Evolutionary conservation across 2,113 vertebrate species (phyloP), one percentile per base, ranked within the genome.

Genomic region (Semnopithecus entellus): DNA sequence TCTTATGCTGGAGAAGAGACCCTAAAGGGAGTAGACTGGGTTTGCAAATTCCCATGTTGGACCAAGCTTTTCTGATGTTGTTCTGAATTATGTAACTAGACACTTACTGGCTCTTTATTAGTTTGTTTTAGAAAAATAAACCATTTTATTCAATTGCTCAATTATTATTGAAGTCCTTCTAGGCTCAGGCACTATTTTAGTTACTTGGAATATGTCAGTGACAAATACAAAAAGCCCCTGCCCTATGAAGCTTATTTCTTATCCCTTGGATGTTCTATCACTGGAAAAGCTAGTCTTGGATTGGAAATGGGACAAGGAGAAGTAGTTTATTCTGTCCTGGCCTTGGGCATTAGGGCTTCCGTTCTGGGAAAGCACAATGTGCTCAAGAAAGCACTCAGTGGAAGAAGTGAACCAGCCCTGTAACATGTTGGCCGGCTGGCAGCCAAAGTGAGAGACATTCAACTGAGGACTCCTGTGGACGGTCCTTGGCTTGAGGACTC

Each of bases 31-130:
- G 25, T 40, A 20, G 50, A 12, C 2, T 93, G 30, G 14, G 9
- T 81, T 80, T 86, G 25, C 40, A 84, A 79, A 88, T 80, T 96
- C 61, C 3, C 55, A 57, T 48, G 48, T 84, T 90, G 50, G 17
- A 66, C 23, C 43, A 70, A 59, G 27, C 43, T 89, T 68, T 91
- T 75, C 78, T 86, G 72, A 48, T 79, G 27, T 76, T 86, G 17
- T 82, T 86, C 43, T 79, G 55, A 94, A 64, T 38, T 86, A 95
- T 95, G 78, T 79, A 95, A 73, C 2, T 86, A 32, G 88, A 45
- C n/a, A 88, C n/a, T 57, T 68, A 80, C 35, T 88, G 61, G 27
- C 3, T 66, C 17, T 79, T 94, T 3, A 57, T 75, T 76, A 61
- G 5, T 55, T 7, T 68, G 66, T 81, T 93, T 72, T 84, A 89